phyloP scores from a whole-genome alignment of 1,140 invertebrate species.

The Idris sp. region DNA sequence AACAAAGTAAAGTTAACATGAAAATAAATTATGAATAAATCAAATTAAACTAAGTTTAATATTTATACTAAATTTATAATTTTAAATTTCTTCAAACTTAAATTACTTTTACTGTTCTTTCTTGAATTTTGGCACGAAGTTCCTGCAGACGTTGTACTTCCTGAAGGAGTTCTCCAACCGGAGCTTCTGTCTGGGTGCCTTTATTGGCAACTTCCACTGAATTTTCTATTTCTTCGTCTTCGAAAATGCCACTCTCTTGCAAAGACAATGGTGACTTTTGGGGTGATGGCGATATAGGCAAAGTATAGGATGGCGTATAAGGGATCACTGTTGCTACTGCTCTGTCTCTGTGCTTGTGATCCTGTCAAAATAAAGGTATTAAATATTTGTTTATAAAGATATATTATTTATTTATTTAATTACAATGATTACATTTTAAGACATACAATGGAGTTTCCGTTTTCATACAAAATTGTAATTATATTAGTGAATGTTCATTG shows the following conservation, averaged over 20 bases:
- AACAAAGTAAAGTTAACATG: no score
- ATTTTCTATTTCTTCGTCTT: conserved; percentile 66
- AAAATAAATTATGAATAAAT: no score
- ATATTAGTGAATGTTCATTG: no score
- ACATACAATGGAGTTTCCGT: no score
- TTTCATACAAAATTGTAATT: no score
- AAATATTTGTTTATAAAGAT: no score
- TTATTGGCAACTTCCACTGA: conserved; percentile 65
- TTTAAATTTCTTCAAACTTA: no score
- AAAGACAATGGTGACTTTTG: conserved; percentile 71
- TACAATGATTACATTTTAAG: no score
- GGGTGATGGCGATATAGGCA: conserved; percentile 60
- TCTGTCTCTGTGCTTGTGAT: conserved; percentile 69
- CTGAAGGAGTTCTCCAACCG: conserved; percentile 70
- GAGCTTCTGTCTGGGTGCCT: conserved; percentile 74
- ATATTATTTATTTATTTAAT: no score
- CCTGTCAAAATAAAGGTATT: conserved; percentile 38
- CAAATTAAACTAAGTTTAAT: no score
- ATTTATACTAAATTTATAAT: no score
- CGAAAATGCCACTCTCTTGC: conserved; percentile 80
- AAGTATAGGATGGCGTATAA: conserved; percentile 63
- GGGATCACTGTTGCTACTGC: conserved; percentile 74
- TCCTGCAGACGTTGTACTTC: conserved; percentile 73
- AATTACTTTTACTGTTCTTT: conserved; percentile 67
- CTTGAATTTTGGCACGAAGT: conserved; percentile 70